Conservation (phyloP, 2,797 vertebrate species). For the Mormyrops boulengeri region DNA sequence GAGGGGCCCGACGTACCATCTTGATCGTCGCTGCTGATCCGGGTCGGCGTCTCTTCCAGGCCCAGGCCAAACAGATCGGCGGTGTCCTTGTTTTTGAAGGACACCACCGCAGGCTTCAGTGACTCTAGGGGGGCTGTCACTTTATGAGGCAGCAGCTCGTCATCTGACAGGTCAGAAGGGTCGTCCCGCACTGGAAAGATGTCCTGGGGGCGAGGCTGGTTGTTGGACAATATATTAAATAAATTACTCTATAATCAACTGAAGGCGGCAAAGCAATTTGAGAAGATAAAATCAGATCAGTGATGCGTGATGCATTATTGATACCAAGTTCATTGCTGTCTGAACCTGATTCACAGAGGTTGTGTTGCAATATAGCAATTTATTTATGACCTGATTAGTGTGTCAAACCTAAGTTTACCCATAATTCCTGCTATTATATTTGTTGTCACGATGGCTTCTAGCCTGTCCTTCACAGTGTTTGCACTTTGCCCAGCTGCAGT, state of each 20-base stretch:
- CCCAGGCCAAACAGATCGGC: conserved; percentile 70
- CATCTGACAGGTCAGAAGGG: conserved; percentile 62
- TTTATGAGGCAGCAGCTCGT: conserved; percentile 46
- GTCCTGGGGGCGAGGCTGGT: conserved; percentile 42
- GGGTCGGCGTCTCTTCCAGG: conserved; percentile 47
- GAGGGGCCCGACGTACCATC: conserved; percentile 27
- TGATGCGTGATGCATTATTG: neutral
- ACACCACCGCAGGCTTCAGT: conserved; percentile 35
- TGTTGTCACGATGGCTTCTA: neutral
- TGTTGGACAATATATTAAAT: neutral
- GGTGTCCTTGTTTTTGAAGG: conserved; percentile 55
- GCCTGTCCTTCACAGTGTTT: neutral
- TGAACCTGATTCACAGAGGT: neutral
- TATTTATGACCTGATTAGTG: neutral
- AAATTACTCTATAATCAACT: neutral
- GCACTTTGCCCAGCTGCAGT: neutral
- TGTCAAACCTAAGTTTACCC: neutral
- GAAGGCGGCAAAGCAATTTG: neutral
- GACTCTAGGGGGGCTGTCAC: conserved; percentile 34
- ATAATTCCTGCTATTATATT: neutral
- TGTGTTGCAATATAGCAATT: neutral
- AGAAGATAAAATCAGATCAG: neutral
- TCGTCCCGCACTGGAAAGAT: conserved; percentile 64
- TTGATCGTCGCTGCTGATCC: conserved; percentile 61
- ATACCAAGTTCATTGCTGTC: neutral